Base-by-base conservation (phyloP, 2,888 invertebrate genomes). In the Lepidochitona cinerea region DNA sequence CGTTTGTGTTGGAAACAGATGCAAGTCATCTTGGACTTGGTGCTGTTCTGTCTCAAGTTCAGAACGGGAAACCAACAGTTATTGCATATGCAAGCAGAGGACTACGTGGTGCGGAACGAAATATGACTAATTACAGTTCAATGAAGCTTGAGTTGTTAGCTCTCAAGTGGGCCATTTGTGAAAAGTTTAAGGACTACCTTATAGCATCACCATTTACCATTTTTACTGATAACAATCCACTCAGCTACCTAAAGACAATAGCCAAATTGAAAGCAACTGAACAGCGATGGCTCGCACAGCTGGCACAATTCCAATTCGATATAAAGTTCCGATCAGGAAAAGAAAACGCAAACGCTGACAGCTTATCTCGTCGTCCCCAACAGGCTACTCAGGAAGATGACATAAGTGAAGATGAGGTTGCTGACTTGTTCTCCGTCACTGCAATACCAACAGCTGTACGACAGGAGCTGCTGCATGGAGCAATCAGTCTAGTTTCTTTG, bases 121-220 rank as follows among this genome's bases (percentile, higher is more conserved):
- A 70, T 14, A 41, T 41, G 26, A 36, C 37, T 9, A 68, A 41
- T 33, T 68, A 41, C 37, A 32, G 5, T 5, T 4, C 4, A 4
- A 26, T 68, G 70, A 74, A 78, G 65, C n/a, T 79, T 33, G 76
- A 79, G 53, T 54, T 76, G 33, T 64, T 78, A n/a, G 73, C 33
- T 1, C 41, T 77, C 12, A 77, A 79, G 70, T 79, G 79, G 79
- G 78, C 76, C 26, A 59, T 75, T 23, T 52, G 52, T 6, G 73
- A 75, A n/a, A 75, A 75, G 70, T 75, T 75, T 66, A 52, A 36
- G 3, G 70, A 73, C 36, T 73, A 70, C 53, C 70, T 73, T 37
- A 29, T 75, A 23, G 54, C 54, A n/a, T 37, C 26, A 6, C 41
- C 9, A 14, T 75, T 68, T 36, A 53, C 26, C 6, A 53, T 75